Base-by-base conservation (phyloP, 2,113 vertebrate genomes). In the Gnathonemus longibarbis region DNA sequence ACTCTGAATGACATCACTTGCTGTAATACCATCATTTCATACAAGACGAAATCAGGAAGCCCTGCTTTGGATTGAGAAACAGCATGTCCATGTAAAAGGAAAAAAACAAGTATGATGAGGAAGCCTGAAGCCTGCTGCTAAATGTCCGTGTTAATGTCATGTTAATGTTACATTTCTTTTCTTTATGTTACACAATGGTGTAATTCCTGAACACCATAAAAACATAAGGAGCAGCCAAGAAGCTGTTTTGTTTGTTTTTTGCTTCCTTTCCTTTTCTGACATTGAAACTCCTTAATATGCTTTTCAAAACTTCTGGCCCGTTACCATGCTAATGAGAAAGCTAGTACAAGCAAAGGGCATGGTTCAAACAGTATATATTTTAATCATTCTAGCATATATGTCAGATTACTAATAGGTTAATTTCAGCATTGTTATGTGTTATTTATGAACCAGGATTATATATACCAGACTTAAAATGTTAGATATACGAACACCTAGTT, bases 351-450 rank as follows among this genome's bases (percentile, higher is more conserved):
- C 74, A 52, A 27, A 83, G 48, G 42, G 70, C 70, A 80, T 50
- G 74, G 70, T 83, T 83, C 31, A 89, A 77, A 80, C 88, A 83
- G 31, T 53, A 52, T 39, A 46, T 17, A 52, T 53, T 89, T 49
- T 53, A 80, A 39, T 52, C n/a, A 83, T 89, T 89, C 48, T 89
- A 53, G 74, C 70, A 83, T 89, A 52, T 53, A 83, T 83, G 70
- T 39, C 31, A 80, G 19, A 83, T 89, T 53, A 11, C 31, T 83
- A 83, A 50, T 83, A 83, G 17, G 27, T 83, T 89, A 24, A 45
- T 89, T 83, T 52, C 49, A 52, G 88, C 62, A 83, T 45, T 89
- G 88, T 80, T 52, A 88, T 53, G 15, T 53, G 49, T 87, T 50
- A 50, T 87, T 87, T 27, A 87, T 87, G 48, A 49, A 49, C 48